These are phyloP conservation scores for Polypterus bichir DNA, from an alignment of 2,113 vertebrate genomes.

Conservation along the genomic window DNA sequence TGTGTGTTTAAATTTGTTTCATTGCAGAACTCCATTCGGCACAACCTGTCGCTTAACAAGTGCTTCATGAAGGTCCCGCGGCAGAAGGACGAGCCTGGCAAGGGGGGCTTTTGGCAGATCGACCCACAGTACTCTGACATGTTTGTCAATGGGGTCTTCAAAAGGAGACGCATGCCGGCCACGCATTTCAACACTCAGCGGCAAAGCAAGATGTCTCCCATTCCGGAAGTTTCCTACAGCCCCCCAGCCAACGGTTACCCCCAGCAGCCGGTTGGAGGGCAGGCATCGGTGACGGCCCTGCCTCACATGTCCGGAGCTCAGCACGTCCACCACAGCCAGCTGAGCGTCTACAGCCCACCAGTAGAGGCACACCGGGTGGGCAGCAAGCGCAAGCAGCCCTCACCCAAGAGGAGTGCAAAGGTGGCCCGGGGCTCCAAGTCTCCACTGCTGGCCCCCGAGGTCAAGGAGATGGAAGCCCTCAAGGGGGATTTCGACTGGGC, in stretches of 20 bases:
- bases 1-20: background rate
- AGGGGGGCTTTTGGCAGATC: conserved; percentile 78
- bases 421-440: conserved; percentile 35
- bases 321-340: conserved; percentile 9
- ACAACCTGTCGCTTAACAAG: conserved; percentile 86
- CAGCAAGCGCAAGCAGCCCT: conserved; percentile 41
- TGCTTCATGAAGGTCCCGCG: conserved; percentile 88
- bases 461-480: conserved; percentile 41
- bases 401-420: conserved; percentile 32
- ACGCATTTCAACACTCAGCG: conserved; percentile 43
- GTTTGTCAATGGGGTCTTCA: conserved; percentile 65
- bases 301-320: background rate
- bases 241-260: conserved; percentile 8
- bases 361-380: conserved; percentile 5
- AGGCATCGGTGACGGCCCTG: no score
- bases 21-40: conserved; percentile 78
- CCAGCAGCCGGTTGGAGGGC: conserved; percentile 20
- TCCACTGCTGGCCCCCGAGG: conserved; percentile 41
- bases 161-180: conserved; percentile 54
- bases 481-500: conserved; percentile 54
- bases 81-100: conserved; percentile 79
- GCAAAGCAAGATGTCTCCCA: conserved; percentile 36
- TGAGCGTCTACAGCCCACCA: background rate
- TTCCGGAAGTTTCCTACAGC: conserved; percentile 22
- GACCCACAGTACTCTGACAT: conserved; percentile 65